These are phyloP conservation scores for Paramormyrops kingsleyae DNA, from an alignment of 2,113 vertebrate genomes.

Conservation along the genomic window DNA sequence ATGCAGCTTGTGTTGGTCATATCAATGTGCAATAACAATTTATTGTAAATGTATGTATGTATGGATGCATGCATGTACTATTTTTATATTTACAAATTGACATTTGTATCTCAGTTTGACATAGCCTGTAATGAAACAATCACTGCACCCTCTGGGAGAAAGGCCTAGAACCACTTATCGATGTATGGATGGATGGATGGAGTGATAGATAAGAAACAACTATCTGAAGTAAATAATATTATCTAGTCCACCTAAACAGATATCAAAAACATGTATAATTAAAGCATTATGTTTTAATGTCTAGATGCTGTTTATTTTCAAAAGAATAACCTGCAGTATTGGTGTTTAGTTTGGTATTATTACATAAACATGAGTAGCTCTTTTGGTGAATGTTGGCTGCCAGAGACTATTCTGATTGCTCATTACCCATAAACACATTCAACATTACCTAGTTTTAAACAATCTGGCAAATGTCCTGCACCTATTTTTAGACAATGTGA, in stretches of 20 bases:
- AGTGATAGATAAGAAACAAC: neutral
- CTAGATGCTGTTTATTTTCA: neutral
- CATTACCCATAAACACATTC: slow-evolving; percentile 13
- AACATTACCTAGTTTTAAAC: slow-evolving; percentile 27
- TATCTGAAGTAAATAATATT: neutral
- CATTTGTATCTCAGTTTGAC: neutral
- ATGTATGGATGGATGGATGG: neutral
- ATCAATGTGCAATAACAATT: neutral
- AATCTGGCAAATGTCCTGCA: slow-evolving; percentile 25
- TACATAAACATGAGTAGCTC: neutral
- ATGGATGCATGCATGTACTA: neutral
- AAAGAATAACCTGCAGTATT: neutral
- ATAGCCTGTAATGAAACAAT: neutral
- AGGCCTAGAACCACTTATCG: neutral
- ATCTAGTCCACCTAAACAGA: neutral
- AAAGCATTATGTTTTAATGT: neutral
- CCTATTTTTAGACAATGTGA: slow-evolving; percentile 22
- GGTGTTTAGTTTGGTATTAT: neutral
- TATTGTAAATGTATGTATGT: neutral
- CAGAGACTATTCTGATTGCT: slow-evolving; percentile 15
- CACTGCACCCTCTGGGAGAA: neutral
- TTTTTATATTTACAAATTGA: neutral
- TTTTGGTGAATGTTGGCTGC: neutral
- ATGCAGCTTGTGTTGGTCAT: neutral
- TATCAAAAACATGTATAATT: neutral